These are phyloP conservation scores for Elaphurus davidianus DNA, from an alignment of 2,113 vertebrate genomes.

Conservation along the genomic window DNA sequence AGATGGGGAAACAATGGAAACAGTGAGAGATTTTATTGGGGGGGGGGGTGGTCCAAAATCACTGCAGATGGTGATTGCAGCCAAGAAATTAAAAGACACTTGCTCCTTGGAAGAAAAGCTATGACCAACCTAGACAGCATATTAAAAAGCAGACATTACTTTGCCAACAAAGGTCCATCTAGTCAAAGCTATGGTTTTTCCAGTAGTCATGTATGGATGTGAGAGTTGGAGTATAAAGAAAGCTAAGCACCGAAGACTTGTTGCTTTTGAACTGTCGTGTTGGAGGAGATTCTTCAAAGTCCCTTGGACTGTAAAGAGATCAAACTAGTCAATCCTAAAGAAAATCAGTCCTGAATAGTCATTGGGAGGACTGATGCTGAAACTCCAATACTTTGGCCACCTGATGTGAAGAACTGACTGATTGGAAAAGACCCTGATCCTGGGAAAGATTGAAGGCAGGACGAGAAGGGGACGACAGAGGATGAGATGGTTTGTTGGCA, in stretches of 20 bases:
- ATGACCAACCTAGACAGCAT: background rate
- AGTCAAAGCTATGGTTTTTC: background rate
- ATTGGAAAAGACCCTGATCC: background rate
- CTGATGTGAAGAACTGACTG: background rate
- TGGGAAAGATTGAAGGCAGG: background rate
- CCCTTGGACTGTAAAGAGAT: background rate
- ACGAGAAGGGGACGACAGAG: background rate
- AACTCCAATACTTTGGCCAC: background rate
- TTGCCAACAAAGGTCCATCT: background rate
- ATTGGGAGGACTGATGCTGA: background rate
- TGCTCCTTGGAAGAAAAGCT: background rate
- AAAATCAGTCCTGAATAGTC: background rate
- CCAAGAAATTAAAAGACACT: background rate
- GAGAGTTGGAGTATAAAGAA: background rate
- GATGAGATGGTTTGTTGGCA: background rate
- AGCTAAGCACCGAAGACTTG: rapidly evolving
- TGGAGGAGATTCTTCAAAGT: background rate
- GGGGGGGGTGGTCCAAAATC: rapidly evolving
- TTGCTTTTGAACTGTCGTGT: background rate
- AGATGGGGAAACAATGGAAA: background rate
- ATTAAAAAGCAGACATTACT: background rate
- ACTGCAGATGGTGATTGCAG: background rate
- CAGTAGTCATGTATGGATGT: background rate
- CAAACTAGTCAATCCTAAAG: background rate
- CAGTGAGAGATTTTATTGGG: background rate